Conservation (phyloP, 2,888 invertebrate genomes). For the Cheilosia vernalis region DNA sequence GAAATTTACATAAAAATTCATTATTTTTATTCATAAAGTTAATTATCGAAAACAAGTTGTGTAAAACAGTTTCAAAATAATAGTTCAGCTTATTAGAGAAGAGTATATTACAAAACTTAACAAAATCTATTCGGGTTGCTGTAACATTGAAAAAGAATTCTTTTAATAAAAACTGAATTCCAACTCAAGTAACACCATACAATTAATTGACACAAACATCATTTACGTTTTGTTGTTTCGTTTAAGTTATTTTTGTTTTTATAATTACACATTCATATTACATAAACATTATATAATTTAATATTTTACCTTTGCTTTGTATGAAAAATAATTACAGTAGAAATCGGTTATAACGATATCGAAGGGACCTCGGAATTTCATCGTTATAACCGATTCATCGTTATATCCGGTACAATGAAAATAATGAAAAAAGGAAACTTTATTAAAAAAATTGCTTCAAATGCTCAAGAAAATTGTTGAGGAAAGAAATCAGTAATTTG, state of each 20-base stretch:
- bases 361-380: too few species aligned
- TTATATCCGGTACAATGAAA: too few species aligned
- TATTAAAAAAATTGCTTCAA: too few species aligned
- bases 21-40: conserved; percentile 28
- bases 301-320: conserved; percentile 13
- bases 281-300: conserved; percentile 55
- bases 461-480: too few species aligned
- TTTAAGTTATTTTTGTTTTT: conserved; percentile 21
- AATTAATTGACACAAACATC: conserved; percentile 66
- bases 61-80: neutral
- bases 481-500: too few species aligned
- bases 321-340: conserved; percentile 29
- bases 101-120: conserved; percentile 49
- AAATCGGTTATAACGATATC: too few species aligned
- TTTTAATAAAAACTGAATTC: conserved; percentile 1
- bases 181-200: conserved; percentile 44
- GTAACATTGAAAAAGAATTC: neutral
- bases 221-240: conserved; percentile 34
- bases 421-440: too few species aligned
- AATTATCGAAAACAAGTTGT: conserved; percentile 6
- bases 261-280: conserved; percentile 66
- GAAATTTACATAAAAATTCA: conserved; percentile 64
- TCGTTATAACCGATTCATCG: too few species aligned
- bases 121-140: neutral
- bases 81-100: conserved; percentile 26